phyloP scores from a whole-genome alignment of 2,888 invertebrate species.

The Caenorhabditis auriculariae region DNA sequence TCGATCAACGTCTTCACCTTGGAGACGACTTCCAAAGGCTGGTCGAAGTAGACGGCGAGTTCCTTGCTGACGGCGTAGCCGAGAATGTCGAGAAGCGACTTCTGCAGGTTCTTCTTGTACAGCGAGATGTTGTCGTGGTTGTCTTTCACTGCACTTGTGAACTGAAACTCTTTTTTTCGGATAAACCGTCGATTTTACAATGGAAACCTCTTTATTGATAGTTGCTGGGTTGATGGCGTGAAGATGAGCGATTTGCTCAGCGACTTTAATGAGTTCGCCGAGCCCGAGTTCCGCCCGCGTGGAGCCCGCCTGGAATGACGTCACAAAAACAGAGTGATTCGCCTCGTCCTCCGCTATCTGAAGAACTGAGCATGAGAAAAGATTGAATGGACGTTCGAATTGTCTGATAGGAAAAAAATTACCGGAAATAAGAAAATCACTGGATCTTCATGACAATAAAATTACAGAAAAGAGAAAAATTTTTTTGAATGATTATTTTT shows the following conservation, averaged over 20 bases:
- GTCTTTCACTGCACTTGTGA: slow-evolving; percentile 14
- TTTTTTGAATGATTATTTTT: too few relatives aligned
- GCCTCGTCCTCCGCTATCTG: slow-evolving; percentile 11
- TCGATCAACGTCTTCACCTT: slow-evolving; percentile 9
- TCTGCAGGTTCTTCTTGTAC: slow-evolving; percentile 11
- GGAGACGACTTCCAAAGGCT: slow-evolving; percentile 10
- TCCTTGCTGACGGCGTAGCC: slow-evolving; percentile 8
- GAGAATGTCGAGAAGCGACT: slow-evolving; percentile 10
- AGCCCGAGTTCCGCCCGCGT: slow-evolving; percentile 6
- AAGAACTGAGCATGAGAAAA: too few relatives aligned
- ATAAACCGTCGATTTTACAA: neutral
- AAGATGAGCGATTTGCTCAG: slow-evolving; percentile 25
- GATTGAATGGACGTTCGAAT: too few relatives aligned
- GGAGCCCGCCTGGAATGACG: neutral
- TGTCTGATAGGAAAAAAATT: too few relatives aligned
- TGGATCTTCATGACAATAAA: too few relatives aligned
- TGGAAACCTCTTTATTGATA: neutral
- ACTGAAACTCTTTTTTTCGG: slow-evolving; percentile 3
- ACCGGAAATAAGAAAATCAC: too few relatives aligned
- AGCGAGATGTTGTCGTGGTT: slow-evolving; percentile 20
- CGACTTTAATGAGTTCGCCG: slow-evolving; percentile 20
- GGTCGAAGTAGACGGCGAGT: slow-evolving; percentile 7
- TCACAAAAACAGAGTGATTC: slow-evolving; percentile 26
- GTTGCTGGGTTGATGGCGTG: slow-evolving; percentile 20
- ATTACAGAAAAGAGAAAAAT: too few relatives aligned